Percentiles rank a stretch among this genome's conserved stretches.
Conservation (phyloP, 2,113 vertebrate genomes). For the Microcebus murinus region DNA sequence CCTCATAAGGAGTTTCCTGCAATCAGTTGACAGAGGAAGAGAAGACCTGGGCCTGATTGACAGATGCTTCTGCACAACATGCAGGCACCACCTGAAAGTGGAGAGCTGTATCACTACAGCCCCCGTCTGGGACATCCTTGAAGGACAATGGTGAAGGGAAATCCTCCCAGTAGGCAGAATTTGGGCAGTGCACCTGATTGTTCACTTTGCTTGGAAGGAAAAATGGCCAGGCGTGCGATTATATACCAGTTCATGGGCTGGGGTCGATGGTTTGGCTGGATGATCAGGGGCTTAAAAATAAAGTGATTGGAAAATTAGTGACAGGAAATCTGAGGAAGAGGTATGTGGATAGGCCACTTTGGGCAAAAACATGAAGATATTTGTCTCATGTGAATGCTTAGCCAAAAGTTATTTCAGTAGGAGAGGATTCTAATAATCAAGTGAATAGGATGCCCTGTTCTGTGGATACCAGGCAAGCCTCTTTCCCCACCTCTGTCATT, state of each 20-base stretch:
- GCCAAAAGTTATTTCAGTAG: neutral
- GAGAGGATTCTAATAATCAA: neutral
- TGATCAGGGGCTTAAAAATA: neutral
- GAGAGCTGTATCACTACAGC: neutral
- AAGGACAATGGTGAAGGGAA: neutral
- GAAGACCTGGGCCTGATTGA: neutral
- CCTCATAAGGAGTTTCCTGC: neutral
- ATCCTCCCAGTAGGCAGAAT: neutral
- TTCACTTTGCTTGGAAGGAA: neutral
- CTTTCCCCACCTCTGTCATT: neutral
- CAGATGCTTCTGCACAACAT: neutral
- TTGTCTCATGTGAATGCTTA: neutral
- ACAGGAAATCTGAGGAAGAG: neutral
- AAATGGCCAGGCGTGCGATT: neutral
- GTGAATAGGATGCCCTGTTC: neutral
- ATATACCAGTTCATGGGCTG: neutral
- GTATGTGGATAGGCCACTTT: neutral
- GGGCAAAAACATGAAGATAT: neutral
- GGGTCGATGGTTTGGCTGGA: neutral
- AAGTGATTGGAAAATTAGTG: neutral
- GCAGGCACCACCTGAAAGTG: neutral
- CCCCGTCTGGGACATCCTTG: neutral
- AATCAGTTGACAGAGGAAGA: neutral
- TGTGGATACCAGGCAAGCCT: neutral
- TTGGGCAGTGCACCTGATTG: neutral